Percentiles rank a stretch among this genome's conserved stretches.
These are phyloP conservation scores for Geococcyx californianus DNA, from an alignment of 2,113 vertebrate species.

Conservation along the genomic window DNA sequence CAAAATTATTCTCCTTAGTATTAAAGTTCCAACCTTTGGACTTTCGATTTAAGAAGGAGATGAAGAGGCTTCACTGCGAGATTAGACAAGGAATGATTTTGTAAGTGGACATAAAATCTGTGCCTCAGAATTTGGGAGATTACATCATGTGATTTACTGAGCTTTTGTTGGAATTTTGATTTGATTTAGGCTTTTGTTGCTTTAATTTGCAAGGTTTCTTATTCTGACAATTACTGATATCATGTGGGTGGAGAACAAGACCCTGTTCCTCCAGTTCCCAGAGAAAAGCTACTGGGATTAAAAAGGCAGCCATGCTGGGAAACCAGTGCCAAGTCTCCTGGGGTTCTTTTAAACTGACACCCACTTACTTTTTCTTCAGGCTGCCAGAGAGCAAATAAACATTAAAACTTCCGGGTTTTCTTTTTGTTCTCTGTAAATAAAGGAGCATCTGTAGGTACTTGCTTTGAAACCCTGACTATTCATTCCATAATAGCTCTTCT, in stretches of 20 bases:
- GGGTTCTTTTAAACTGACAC: not conserved
- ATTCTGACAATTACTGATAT: not conserved
- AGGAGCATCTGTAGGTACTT: not conserved
- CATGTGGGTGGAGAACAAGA: not conserved
- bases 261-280: not conserved
- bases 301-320: not conserved
- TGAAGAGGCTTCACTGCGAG: not conserved
- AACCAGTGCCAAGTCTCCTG: not conserved
- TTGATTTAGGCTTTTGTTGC: not conserved
- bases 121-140: not conserved
- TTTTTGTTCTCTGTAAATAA: conserved; percentile 51
- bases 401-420: not conserved
- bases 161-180: not conserved
- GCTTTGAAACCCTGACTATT: conserved; percentile 27
- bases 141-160: not conserved
- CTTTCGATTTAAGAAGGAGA: not conserved
- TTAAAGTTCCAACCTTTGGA: not conserved
- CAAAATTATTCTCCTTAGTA: not conserved
- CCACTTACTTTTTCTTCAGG: not conserved
- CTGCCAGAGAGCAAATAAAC: not conserved
- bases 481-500: conserved; percentile 51
- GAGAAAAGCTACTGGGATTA: not conserved
- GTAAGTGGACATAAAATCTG: not conserved
- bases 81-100: not conserved
- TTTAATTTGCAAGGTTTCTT: not conserved